Conservation (phyloP, 1,140 invertebrate species). For the Heterodera schachtii region DNA sequence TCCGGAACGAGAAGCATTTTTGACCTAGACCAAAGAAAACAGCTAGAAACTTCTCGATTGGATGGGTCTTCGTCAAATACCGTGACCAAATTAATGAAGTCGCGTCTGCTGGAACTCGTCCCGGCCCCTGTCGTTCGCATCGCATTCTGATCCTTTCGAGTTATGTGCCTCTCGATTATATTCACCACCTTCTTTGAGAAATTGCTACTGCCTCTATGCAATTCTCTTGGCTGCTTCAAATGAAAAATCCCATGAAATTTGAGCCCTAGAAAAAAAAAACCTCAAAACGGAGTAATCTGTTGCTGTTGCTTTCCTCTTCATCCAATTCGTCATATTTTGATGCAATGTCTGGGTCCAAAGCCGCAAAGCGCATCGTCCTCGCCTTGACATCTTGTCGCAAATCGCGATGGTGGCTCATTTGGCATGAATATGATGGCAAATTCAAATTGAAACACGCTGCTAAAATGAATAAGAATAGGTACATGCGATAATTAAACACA, state of each 20-base stretch:
- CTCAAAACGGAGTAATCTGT: not conserved
- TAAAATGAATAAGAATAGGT: too few relatives aligned
- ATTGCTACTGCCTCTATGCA: conserved; percentile 7
- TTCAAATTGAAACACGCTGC: too few relatives aligned
- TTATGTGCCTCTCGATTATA: conserved; percentile 25
- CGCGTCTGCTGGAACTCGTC: conserved; percentile 15
- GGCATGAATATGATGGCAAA: not conserved
- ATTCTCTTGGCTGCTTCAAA: not conserved
- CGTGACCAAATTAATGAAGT: conserved; percentile 23
- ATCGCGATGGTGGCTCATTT: conserved; percentile 18
- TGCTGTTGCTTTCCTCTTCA: conserved; percentile 23
- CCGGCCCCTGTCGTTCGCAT: not conserved
- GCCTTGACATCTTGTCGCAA: conserved; percentile 24
- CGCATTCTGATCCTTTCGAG: not conserved
- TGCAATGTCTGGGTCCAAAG: conserved; percentile 27
- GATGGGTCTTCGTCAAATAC: not conserved
- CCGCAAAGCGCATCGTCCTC: conserved; percentile 20
- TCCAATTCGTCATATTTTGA: conserved; percentile 30
- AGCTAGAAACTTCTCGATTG: too few relatives aligned
- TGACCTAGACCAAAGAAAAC: conserved; percentile 1
- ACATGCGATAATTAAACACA: too few relatives aligned
- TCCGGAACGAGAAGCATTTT: conserved; percentile 32
- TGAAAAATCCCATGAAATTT: not conserved
- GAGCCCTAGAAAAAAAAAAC: not conserved
- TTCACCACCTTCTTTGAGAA: conserved; percentile 12